Conservation (phyloP, 2,797 vertebrate species). For the Eptatretus atami region DNA sequence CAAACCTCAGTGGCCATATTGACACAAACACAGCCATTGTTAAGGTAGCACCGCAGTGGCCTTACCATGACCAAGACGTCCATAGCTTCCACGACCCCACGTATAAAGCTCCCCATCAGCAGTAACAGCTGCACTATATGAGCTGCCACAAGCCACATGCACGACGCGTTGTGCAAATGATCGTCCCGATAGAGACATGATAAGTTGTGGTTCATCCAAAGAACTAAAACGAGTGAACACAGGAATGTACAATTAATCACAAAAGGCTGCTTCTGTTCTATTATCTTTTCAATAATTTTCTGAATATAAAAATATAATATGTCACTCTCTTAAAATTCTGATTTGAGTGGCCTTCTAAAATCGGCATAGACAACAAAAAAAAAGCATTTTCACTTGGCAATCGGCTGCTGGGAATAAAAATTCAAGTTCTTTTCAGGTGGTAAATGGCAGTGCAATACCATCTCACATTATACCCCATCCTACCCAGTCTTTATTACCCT, state of each 20-base stretch:
- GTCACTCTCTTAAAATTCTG: neutral
- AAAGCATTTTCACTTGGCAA: too few species aligned
- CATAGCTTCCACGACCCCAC: slow-evolving; percentile 85
- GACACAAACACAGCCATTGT: too few species aligned
- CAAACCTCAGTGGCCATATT: too few species aligned
- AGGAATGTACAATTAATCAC: neutral
- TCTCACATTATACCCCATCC: too few species aligned
- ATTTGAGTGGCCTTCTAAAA: neutral
- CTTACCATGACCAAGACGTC: slow-evolving; percentile 65
- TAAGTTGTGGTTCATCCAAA: slow-evolving; percentile 59
- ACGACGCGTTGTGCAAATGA: slow-evolving; percentile 61
- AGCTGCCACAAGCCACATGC: slow-evolving; percentile 71
- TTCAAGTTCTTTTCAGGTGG: too few species aligned
- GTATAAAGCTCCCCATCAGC: slow-evolving; percentile 81
- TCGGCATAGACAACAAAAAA: too few species aligned
- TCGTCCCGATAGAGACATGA: slow-evolving; percentile 54
- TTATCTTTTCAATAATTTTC: neutral
- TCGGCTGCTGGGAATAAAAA: too few species aligned
- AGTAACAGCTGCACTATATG: slow-evolving; percentile 69
- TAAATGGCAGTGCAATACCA: too few species aligned
- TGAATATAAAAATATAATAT: neutral
- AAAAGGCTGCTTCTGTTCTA: neutral
- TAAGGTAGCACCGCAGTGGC: neutral
- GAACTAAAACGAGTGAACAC: slow-evolving; percentile 20
- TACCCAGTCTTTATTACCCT: too few species aligned